Conservation (phyloP, 2,113 vertebrate species). For the Oxyura jamaicensis region DNA sequence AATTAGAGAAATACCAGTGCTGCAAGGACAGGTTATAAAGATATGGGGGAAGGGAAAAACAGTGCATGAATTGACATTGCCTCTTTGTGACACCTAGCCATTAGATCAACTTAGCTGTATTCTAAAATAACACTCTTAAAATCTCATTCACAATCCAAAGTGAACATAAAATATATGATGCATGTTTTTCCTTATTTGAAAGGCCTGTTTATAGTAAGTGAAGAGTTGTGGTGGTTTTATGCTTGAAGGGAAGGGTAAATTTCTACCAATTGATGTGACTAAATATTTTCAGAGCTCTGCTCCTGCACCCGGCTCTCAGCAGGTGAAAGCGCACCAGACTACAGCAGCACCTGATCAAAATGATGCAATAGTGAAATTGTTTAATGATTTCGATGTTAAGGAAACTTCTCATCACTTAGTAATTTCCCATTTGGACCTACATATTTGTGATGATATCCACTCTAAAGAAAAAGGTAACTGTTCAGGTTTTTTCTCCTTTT, state of each 20-base stretch:
- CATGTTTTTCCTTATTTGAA: not conserved
- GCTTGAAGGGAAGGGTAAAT: not conserved
- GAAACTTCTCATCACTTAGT: conserved; percentile 97
- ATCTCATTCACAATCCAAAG: not conserved
- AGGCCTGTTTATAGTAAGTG: not conserved
- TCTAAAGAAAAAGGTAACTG: conserved; percentile 90
- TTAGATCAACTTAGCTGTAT: not conserved
- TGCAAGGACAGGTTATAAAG: not conserved
- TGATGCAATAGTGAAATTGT: conserved; percentile 89
- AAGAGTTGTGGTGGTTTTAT: not conserved
- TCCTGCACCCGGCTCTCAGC: conserved; percentile 80
- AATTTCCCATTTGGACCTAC: conserved; percentile 95
- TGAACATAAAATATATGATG: not conserved
- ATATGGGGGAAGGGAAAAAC: not conserved
- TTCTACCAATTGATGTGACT: not conserved
- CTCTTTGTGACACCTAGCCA: not conserved
- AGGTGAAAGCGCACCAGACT: conserved; percentile 85
- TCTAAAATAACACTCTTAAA: not conserved
- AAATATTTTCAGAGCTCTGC: conserved; percentile 81
- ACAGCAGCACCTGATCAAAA: conserved; percentile 84
- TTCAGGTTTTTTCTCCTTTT: not conserved
- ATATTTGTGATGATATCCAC: conserved; percentile 97
- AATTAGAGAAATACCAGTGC: not conserved
- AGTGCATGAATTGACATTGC: not conserved
- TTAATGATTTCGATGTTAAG: conserved; percentile 90